Evolutionary conservation across 2,888 invertebrate genomes (phyloP), one percentile per base, ranked within the genome.

Genomic region (Penaeus monodon): DNA sequence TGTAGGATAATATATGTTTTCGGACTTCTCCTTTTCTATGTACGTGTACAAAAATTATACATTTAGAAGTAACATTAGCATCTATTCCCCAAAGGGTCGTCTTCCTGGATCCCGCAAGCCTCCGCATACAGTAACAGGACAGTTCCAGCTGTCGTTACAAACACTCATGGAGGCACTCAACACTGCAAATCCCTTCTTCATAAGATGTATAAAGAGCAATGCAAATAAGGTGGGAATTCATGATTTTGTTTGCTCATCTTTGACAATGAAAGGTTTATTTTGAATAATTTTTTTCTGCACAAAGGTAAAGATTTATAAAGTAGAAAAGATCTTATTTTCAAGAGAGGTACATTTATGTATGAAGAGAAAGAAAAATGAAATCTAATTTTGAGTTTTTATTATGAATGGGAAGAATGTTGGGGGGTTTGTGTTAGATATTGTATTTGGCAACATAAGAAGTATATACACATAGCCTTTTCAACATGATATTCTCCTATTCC

Each of bases 181-280:
- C 92, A 96, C 97, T 92, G 96, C 96, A 3, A 96, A 96, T 92
- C 96, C 96, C 17, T 96, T 96, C 93, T 96, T 96, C 92, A 95
- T 96, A 89, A 93, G 99, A 89, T 99, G 99, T 92, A 98, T 99
- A 92, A 98, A 98, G 93, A 98, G 98, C 84, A 99, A 99, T 93
- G 95, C 96, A 88, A 96, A 97, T 91, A 98, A 98, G 94, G 94
- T 94, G 91, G 88, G 91, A 33, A 29, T 14, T n/a, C 20, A 27
- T 10, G 44, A n/a, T 49, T 20, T 57, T 78, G 63, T 57, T 4
- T 49, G 78, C 10, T 8, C 10, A 44, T 49, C 27, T n/a, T 44
- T 27, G 20, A 2, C 24, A 57, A 10, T n/a, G 57, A 12, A 57
- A 57, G 14, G 57, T 57, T 57, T 57, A 57, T 17, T 57, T 57